Conservation (phyloP, 2,113 vertebrate genomes). For the Centropus unirufus region DNA sequence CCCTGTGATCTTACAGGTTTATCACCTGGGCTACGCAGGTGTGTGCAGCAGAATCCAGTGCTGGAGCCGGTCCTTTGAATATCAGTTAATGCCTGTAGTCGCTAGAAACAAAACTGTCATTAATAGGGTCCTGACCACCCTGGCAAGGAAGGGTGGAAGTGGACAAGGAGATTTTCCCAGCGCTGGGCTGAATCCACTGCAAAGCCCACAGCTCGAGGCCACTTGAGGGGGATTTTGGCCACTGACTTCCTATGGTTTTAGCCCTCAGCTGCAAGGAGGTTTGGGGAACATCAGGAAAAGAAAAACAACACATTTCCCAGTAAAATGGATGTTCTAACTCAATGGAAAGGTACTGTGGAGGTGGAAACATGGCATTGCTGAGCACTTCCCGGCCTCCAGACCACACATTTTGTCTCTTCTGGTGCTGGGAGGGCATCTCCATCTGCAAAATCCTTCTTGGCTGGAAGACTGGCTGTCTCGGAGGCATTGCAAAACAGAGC, state of each 20-base stretch:
- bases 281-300: neutral
- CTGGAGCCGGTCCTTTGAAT: neutral
- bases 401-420: neutral
- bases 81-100: neutral
- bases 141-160: neutral
- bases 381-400: neutral
- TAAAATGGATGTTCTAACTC: fast-evolving
- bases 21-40: fast-evolving
- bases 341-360: too few species aligned
- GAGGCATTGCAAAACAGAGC: neutral
- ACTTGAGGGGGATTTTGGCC: neutral
- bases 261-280: fast-evolving
- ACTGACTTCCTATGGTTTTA: neutral
- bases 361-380: fast-evolving
- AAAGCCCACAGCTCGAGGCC: neutral
- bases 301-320: neutral
- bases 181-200: neutral
- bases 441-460: neutral
- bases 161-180: neutral
- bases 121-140: neutral
- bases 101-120: neutral
- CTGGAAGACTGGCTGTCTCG: neutral
- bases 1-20: neutral
- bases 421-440: fast-evolving
- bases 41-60: neutral